Evolutionary conservation across 2,113 vertebrate genomes (phyloP), one percentile per base, ranked within the genome.

Genomic region (Xiphophorus couchianus): DNA sequence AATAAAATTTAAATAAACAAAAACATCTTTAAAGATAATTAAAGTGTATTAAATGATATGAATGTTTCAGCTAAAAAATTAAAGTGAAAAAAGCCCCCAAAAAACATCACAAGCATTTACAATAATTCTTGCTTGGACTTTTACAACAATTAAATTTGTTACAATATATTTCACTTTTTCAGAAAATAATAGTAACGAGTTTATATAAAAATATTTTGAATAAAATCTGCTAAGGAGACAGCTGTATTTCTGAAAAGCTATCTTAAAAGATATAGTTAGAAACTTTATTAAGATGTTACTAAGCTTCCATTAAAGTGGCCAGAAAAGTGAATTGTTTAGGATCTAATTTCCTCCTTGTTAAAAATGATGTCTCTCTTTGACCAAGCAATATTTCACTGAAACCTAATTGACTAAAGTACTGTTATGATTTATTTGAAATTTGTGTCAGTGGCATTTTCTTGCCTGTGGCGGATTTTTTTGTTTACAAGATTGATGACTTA

Each of bases 401-500:
- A n/a, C 25, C 25, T 78, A 84, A 84, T 78, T 66, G 60, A n/a
- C 61, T 80, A 77, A 83, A 73, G 39, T 60, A 69, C 54, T 37
- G 60, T 31, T 69, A 66, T 80, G 58, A 72, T 76, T 76, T 61
- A 76, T 73, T 79, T 87, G 10, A 82, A 81, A 86, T 82, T 31
- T 76, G 70, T 66, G 73, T 65, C 84, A 85, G 71, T 80, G 66
- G 78, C 65, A 60, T 74, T 42, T 72, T 76, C 62, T 78, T 33
- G 62, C 66, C 48, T 37, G 22, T 62, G 70, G 72, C 61, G 28
- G 48, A 58, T 39, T 84, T 80, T 28, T 58, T 60, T 80, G 67
- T 73, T 80, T 63, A 81, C 74, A 48, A 78, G 66, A 73, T 54
- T 68, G 82, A 74, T 48, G 66, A 77, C 76, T 84, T 68, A 33